These are phyloP conservation scores for Dascyllus trimaculatus DNA, from an alignment of 2,113 vertebrate genomes.

Conservation along the genomic window DNA sequence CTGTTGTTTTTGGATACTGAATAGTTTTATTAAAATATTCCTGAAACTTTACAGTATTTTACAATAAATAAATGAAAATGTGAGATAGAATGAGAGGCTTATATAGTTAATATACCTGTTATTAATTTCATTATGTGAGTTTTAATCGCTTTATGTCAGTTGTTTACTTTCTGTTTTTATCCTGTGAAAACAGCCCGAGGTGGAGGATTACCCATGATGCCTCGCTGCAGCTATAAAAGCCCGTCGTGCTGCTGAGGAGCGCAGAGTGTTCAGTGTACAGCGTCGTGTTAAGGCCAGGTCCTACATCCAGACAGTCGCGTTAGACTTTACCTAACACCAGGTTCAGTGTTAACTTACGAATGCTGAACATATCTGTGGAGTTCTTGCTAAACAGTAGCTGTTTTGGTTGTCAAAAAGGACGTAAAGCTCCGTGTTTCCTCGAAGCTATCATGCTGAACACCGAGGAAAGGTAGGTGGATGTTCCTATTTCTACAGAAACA, in stretches of 20 bases:
- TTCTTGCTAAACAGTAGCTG: constrained; percentile 66
- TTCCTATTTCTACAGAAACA: background rate
- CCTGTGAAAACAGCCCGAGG: background rate
- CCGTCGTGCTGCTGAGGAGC: rapidly evolving
- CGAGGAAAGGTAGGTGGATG: constrained; percentile 82
- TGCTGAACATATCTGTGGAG: constrained; percentile 76
- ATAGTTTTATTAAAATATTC: no score
- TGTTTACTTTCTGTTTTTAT: constrained; percentile 2
- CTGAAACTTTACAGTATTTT: no score
- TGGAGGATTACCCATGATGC: constrained; percentile 74
- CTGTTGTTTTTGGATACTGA: no score
- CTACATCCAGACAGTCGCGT: background rate
- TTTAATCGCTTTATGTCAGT: background rate
- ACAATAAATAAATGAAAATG: no score
- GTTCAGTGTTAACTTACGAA: constrained; percentile 38
- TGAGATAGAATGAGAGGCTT: background rate
- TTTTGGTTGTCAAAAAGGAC: constrained; percentile 67
- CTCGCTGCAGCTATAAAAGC: constrained; percentile 46
- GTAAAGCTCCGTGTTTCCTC: constrained; percentile 50
- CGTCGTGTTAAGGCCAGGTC: rapidly evolving
- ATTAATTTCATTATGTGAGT: background rate
- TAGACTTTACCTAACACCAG: background rate
- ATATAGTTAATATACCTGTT: no score
- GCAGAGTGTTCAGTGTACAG: background rate
- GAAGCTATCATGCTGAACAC: constrained; percentile 81